phyloP scores from a whole-genome alignment of 2,797 vertebrate species.

The Chiropotes sagulatus region DNA sequence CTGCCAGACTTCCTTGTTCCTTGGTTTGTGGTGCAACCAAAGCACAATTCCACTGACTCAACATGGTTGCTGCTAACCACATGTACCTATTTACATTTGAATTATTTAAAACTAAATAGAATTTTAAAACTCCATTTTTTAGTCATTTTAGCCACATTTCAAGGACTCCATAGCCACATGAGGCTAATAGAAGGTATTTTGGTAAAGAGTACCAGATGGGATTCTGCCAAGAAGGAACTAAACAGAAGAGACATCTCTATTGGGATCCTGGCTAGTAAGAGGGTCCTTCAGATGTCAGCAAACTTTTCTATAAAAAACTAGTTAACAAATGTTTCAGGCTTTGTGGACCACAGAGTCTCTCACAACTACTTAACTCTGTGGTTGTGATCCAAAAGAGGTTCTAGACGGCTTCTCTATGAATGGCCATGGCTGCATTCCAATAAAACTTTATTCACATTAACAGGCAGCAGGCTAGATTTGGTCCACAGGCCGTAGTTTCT shows the following conservation, averaged over 20 bases:
- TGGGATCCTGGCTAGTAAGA: accelerated
- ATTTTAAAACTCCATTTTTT: not conserved
- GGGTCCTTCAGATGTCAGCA: not conserved
- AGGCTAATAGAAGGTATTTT: not conserved
- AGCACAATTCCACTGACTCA: no score
- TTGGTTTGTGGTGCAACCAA: no score
- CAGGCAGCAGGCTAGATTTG: no score
- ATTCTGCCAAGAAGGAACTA: not conserved
- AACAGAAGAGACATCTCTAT: not conserved
- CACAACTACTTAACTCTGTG: not conserved
- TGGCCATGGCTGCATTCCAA: not conserved
- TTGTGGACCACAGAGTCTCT: not conserved
- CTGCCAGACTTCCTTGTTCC: not conserved
- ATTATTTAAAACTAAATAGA: not conserved
- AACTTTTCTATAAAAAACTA: no score
- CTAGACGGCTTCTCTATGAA: accelerated
- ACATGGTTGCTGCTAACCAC: not conserved
- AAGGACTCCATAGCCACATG: not conserved
- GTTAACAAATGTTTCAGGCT: not conserved
- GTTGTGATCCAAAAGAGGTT: no score
- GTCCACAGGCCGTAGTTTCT: not conserved
- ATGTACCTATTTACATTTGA: not conserved
- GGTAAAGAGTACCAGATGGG: not conserved
- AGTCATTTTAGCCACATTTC: not conserved
- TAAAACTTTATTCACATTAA: not conserved